Percentiles rank a stretch among this genome's conserved stretches.
Conservation (phyloP, 2,888 invertebrate species). For the Cosmia trapezina region DNA sequence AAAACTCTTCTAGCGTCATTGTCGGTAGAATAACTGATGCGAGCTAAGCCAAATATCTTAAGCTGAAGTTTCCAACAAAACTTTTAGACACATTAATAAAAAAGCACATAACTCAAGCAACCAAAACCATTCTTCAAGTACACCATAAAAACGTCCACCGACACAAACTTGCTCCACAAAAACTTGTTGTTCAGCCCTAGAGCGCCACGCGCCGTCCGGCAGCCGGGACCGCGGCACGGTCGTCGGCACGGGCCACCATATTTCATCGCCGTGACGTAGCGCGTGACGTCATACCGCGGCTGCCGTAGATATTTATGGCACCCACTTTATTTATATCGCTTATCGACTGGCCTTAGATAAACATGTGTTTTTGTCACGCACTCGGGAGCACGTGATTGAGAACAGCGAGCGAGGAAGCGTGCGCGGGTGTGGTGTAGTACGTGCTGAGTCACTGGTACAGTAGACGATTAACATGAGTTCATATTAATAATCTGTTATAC, state of each 20-base stretch:
- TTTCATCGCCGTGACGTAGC: conserved; percentile 57
- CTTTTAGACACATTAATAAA: conserved; percentile 30
- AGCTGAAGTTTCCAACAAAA: conserved; percentile 23
- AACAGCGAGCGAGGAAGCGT: not conserved
- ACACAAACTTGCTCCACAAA: conserved; percentile 35
- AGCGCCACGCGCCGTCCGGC: conserved; percentile 17
- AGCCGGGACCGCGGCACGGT: conserved; percentile 28
- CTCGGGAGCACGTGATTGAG: conserved; percentile 28
- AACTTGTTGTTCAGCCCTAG: conserved; percentile 52
- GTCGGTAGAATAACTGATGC: not conserved
- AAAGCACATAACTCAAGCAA: conserved; percentile 41
- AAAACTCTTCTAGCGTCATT: too few relatives aligned
- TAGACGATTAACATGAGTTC: not conserved
- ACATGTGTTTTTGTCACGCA: conserved; percentile 57
- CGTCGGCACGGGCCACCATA: conserved; percentile 50
- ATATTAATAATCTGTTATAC: not conserved
- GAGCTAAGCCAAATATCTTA: not conserved
- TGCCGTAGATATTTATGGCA: conserved; percentile 58
- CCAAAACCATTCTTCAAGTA: conserved; percentile 43
- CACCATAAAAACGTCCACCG: conserved; percentile 45
- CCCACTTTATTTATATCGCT: conserved; percentile 63
- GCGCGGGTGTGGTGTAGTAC: not conserved
- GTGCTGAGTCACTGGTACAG: not conserved
- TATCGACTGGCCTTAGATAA: conserved; percentile 59
- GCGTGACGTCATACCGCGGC: conserved; percentile 59